Conservation (phyloP, 2,888 invertebrate species). For the Trissolcus brochymenae region DNA sequence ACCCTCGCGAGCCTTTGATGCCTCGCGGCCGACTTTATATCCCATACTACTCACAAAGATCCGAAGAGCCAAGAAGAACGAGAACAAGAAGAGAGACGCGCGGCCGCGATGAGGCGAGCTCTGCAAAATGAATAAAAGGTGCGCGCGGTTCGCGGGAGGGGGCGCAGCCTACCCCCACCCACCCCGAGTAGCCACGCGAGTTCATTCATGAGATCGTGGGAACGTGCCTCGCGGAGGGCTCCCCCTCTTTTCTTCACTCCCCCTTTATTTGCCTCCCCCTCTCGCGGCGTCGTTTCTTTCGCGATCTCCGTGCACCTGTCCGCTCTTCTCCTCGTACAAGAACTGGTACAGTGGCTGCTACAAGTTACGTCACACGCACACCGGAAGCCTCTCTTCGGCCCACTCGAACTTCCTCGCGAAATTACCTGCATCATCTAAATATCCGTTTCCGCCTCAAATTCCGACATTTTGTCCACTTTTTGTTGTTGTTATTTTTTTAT, state of each 20-base stretch:
- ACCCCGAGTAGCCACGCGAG: slow-evolving; percentile 74
- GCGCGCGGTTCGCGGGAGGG: slow-evolving; percentile 55
- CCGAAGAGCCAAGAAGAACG: slow-evolving; percentile 39
- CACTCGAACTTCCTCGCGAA: slow-evolving; percentile 54
- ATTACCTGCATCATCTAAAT: slow-evolving; percentile 49
- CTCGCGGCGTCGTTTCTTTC: slow-evolving; percentile 29
- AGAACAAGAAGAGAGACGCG: slow-evolving; percentile 30
- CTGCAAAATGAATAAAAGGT: slow-evolving; percentile 52
- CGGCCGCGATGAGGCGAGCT: slow-evolving; percentile 46
- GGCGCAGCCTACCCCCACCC: slow-evolving; percentile 62
- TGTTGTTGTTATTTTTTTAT: neutral
- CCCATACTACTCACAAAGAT: slow-evolving; percentile 47
- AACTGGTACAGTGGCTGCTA: slow-evolving; percentile 69
- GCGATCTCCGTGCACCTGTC: slow-evolving; percentile 47
- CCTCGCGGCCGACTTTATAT: slow-evolving; percentile 55
- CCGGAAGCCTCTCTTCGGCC: slow-evolving; percentile 54
- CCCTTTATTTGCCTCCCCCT: slow-evolving; percentile 6
- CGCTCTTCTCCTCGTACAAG: slow-evolving; percentile 38
- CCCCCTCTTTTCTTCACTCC: slow-evolving; percentile 26
- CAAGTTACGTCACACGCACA: slow-evolving; percentile 66
- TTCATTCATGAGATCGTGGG: slow-evolving; percentile 77
- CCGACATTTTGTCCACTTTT: neutral
- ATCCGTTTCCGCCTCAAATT: slow-evolving; percentile 33
- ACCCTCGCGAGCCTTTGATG: slow-evolving; percentile 59
- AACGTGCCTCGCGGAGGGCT: slow-evolving; percentile 69